Base-by-base conservation (phyloP, 1,140 invertebrate species). In the Zaprionus taronus region DNA sequence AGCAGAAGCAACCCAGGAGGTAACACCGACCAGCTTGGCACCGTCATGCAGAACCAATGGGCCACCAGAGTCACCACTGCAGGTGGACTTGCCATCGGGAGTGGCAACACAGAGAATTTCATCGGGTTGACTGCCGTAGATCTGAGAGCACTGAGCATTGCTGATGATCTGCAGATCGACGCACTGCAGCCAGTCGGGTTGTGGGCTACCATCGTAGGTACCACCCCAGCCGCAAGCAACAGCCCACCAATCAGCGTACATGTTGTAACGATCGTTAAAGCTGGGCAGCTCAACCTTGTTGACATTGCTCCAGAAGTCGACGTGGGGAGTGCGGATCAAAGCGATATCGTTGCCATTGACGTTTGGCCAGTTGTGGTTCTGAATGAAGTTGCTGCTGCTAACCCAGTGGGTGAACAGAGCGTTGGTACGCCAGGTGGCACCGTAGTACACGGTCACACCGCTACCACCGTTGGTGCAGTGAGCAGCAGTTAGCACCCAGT, bases 401-500 rank as follows among this genome's bases (percentile, higher is more conserved):
- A 83, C 75, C 3, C 41, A 68, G 49, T 73, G 60, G 31, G 68
- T 70, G 38, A 22, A 62, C 47, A 76, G 65, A 20, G 72, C 61
- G 22, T 51, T 73, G 31, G 78, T 80, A 9, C 81, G 78, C 41
- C 62, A 58, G 2, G 78, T 80, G 34, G 81, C 78, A 38, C 81
- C 79, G 12, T 79, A 77, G 51, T 70, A 79, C 44, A 79, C 56
- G 44, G 73, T 79, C 12, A 73, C 81, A 17, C 51, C 55, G 9
- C 51, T 56, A 22, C 72, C 86, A 14, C 57, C 56, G 53, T 75
- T 74, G 24, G 67, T 75, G 80, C 95, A 95, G 78, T 96, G 95
- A 15, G 94, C 95, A 22, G 95, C 94, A 7, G 94, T 94, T 34
- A 95, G 73, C 6, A 95, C 87, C 94, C 94, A 95, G 24, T 92